Conservation (phyloP, 2,113 vertebrate species). For the Paramormyrops kingsleyae region DNA sequence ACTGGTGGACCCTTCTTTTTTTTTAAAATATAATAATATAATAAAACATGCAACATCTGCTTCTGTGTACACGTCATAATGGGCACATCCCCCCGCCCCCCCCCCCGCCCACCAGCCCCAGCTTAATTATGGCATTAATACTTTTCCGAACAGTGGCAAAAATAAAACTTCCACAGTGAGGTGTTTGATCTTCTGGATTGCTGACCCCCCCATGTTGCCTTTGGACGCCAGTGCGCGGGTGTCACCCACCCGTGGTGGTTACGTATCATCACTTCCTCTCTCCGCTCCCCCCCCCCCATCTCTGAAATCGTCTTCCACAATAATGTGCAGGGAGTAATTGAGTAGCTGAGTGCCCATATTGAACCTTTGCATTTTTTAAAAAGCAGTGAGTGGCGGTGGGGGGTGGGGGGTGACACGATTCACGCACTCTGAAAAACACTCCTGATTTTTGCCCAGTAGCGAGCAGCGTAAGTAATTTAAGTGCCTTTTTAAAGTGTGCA, state of each 20-base stretch:
- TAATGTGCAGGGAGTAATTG: constrained; percentile 15
- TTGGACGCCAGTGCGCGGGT: background rate
- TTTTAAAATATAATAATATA: background rate
- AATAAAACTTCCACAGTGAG: background rate
- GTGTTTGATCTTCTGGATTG: background rate
- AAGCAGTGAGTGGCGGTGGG: background rate
- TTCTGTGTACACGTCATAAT: background rate
- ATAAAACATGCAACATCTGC: background rate
- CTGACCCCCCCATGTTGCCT: background rate
- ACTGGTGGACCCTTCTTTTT: constrained; percentile 28
- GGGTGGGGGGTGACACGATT: background rate
- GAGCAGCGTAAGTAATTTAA: background rate
- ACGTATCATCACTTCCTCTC: background rate
- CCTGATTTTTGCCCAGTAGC: background rate
- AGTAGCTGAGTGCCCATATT: background rate
- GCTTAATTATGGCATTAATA: background rate
- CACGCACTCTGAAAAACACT: constrained; percentile 5
- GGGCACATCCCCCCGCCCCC: background rate
- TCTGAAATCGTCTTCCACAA: background rate
- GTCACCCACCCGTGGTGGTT: background rate
- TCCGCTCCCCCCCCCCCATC: background rate
- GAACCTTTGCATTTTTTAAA: constrained; percentile 14
- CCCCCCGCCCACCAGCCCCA: background rate
- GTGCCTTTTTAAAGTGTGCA: background rate
- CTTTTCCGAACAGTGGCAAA: background rate